Evolutionary conservation across 2,797 vertebrate genomes (phyloP).

Genomic region (Sebastes dallii): DNA sequence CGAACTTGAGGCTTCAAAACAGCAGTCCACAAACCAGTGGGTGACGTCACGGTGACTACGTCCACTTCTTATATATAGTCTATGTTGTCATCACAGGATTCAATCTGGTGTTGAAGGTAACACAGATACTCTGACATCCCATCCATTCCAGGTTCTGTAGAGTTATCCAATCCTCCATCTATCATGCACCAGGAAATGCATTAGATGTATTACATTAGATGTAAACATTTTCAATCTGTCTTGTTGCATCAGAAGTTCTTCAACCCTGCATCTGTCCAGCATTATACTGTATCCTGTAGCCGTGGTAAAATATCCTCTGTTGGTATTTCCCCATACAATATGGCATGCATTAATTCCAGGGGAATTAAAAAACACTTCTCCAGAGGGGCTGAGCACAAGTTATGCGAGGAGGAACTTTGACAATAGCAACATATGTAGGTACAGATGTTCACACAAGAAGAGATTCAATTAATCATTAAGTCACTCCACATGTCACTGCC

Average conservation of each 20-base stretch:
- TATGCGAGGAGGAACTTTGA: conserved; percentile 46
- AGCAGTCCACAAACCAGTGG: too few relatives aligned
- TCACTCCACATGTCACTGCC: conserved; percentile 62
- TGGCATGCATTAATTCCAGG: neutral
- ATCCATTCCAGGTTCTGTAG: neutral
- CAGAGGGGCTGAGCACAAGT: conserved; percentile 25
- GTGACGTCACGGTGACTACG: too few relatives aligned
- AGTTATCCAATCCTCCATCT: neutral
- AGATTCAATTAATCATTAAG: conserved; percentile 70
- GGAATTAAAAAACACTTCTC: neutral
- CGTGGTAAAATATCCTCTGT: neutral
- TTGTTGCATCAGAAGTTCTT: neutral
- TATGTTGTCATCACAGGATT: neutral
- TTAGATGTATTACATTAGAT: neutral
- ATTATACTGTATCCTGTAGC: neutral
- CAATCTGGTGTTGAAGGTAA: neutral
- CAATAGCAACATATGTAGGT: conserved; percentile 66
- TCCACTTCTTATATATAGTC: too few relatives aligned
- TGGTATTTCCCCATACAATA: neutral
- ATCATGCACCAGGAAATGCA: neutral
- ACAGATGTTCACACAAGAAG: conserved; percentile 70
- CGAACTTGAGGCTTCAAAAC: too few relatives aligned
- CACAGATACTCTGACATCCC: neutral
- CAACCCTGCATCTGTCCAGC: neutral
- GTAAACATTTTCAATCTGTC: neutral